phyloP scores from a whole-genome alignment of 2,888 invertebrate genomes.

The Coenonympha arcania region DNA sequence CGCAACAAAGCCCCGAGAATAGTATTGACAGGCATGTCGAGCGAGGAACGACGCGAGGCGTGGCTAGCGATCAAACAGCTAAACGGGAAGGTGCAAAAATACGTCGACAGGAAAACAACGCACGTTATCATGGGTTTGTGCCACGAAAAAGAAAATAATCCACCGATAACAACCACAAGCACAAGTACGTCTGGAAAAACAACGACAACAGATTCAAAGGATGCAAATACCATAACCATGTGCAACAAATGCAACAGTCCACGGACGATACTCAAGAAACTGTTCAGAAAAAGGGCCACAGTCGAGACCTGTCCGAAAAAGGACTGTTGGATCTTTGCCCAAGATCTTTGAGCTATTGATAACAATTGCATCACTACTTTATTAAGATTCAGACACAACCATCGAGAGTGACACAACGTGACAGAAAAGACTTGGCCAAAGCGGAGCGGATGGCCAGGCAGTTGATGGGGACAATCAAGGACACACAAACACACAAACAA shows the following conservation, averaged over 20 bases:
- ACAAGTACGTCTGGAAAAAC: neutral
- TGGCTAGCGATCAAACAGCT: slow-evolving; percentile 37
- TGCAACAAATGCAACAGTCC: slow-evolving; percentile 25
- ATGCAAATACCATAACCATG: neutral
- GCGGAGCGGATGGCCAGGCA: slow-evolving; percentile 49
- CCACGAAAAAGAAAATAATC: neutral
- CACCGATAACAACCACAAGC: neutral
- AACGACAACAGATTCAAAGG: neutral
- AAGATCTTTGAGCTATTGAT: no score
- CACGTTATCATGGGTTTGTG: slow-evolving; percentile 79
- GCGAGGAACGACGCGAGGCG: slow-evolving; percentile 39
- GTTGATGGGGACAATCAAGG: slow-evolving; percentile 31
- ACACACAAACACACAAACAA: slow-evolving; percentile 14
- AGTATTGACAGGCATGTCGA: slow-evolving; percentile 56
- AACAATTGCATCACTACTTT: no score
- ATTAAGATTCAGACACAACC: no score
- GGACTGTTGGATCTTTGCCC: no score
- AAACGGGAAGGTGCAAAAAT: slow-evolving; percentile 42
- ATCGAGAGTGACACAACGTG: slow-evolving; percentile 32
- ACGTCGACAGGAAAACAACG: slow-evolving; percentile 80
- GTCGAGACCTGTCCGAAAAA: neutral
- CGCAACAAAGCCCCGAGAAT: slow-evolving; percentile 35
- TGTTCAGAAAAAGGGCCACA: slow-evolving; percentile 16
- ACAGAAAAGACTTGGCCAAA: slow-evolving; percentile 39
- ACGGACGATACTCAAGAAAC: slow-evolving; percentile 12